phyloP scores from a whole-genome alignment of 2,888 invertebrate species.

The Rambutsinella grinnellia region DNA sequence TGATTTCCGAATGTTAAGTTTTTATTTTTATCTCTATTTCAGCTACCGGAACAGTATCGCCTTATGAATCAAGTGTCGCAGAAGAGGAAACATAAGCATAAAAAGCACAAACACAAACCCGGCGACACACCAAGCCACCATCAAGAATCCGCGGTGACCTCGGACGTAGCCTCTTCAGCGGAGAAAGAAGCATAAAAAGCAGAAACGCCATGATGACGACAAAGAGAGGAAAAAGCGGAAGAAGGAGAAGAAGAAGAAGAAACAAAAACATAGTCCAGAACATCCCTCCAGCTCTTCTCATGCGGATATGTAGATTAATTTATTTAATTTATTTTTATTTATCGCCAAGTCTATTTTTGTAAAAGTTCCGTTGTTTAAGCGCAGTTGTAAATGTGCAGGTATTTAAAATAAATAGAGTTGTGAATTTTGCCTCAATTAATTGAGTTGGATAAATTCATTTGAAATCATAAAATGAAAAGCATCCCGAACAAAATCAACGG shows the following conservation, averaged over 20 bases:
- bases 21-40: conserved; percentile 65
- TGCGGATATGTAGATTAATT: conserved; percentile 34
- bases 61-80: conserved; percentile 92
- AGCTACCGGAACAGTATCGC: conserved; percentile 94
- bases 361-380: no score
- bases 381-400: no score
- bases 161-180: conserved; percentile 79
- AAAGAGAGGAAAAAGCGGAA: conserved; percentile 93
- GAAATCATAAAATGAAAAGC: no score
- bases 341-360: neutral
- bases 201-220: conserved; percentile 92
- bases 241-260: conserved; percentile 96
- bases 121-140: conserved; percentile 75
- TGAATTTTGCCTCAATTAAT: no score
- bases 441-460: no score
- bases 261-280: conserved; percentile 93
- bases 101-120: conserved; percentile 94
- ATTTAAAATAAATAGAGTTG: no score
- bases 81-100: conserved; percentile 94
- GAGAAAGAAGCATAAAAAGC: conserved; percentile 97
- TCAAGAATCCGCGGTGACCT: conserved; percentile 56
- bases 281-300: conserved; percentile 71
- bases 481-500: no score
- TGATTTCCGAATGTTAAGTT: neutral
- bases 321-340: no score